phyloP scores from a whole-genome alignment of 2,113 vertebrate genomes.

The Scomber scombrus region DNA sequence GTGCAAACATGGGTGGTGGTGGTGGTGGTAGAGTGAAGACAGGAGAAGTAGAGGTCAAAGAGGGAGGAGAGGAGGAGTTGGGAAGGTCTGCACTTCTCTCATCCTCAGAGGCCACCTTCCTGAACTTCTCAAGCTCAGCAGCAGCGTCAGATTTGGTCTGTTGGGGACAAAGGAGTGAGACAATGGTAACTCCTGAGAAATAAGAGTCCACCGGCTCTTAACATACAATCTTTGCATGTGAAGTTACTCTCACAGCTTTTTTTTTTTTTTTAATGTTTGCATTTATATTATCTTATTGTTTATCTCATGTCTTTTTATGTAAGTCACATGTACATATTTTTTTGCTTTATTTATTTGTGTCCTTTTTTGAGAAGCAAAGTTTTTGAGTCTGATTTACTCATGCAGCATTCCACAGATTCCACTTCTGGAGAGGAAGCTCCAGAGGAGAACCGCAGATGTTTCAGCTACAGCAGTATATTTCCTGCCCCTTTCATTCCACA shows the following conservation, averaged over 20 bases:
- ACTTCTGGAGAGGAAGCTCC: slow-evolving; percentile 61
- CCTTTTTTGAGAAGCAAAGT: slow-evolving; percentile 6
- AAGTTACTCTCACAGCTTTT: neutral
- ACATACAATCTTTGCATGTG: neutral
- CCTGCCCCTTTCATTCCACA: slow-evolving; percentile 60
- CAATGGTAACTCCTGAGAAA: slow-evolving; percentile 15
- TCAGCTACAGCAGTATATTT: slow-evolving; percentile 50
- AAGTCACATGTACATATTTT: neutral
- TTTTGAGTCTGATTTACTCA: slow-evolving; percentile 55
- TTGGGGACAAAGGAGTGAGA: slow-evolving; percentile 32
- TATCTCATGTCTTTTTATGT: neutral
- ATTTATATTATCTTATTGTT: neutral
- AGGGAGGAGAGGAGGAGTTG: slow-evolving; percentile 22
- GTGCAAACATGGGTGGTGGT: slow-evolving; percentile 34
- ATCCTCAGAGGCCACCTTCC: slow-evolving; percentile 48
- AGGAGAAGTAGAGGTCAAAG: slow-evolving; percentile 53
- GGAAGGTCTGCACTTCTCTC: slow-evolving; percentile 43
- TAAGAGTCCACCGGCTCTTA: slow-evolving; percentile 5
- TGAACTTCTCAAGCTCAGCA: slow-evolving; percentile 84
- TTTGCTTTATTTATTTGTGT: slow-evolving; percentile 6
- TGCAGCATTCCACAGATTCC: slow-evolving; percentile 71
- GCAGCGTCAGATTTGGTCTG: slow-evolving; percentile 90
- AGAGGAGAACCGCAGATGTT: slow-evolving; percentile 67
- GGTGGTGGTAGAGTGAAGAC: slow-evolving; percentile 35
- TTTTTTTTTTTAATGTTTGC: neutral